Base-by-base conservation (phyloP, 2,888 invertebrate species). In the Zelleria hepariella region DNA sequence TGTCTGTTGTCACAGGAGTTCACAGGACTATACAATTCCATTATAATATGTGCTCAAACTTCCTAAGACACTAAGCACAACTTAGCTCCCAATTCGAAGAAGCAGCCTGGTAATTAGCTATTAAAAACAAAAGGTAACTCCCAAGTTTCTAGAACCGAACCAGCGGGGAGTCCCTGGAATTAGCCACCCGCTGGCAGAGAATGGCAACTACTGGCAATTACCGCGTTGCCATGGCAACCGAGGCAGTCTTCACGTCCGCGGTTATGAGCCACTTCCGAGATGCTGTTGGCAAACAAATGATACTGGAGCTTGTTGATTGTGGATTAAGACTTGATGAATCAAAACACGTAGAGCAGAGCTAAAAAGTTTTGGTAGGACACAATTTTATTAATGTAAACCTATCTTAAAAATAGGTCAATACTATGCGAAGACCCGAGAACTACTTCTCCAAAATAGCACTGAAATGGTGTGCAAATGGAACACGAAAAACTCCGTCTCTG, bases 181-280 rank as follows among this genome's bases (percentile, higher is more conserved):
- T 27, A 20, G 23, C 57, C 57, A 42, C 60, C 60, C 60, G 60
- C 60, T 60, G 60, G 51, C 51, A 51, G 20, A 18, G n/a, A 42
- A 42, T 25, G n/a, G 24, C 32, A 23, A 60, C 60, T 60, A 57
- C 60, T 57, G 60, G 51, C 60, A 60, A 60, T 60, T 60, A 60
- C 60, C 56, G 57, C 57, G 60, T 60, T 60, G 56, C 60, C 56
- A 56, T 60, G 57, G 26, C 60, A 25, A 15, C 23, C 32, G 32
- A n/a, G n/a, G n/a, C 32, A 42, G 32, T 42, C 32, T 42, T 15
- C 32, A 42, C 32, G 32, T 42, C 32, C 32, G 32, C 32, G 32
- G 15, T 42, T 42, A 42, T 15, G 32, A 42, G 32, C 15, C 32
- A 42, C 32, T 42, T 42, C 32, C 32, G 1, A 42, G 32, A 42